These are phyloP conservation scores for Pica pica DNA, from an alignment of 2,113 vertebrate genomes.

Conservation along the genomic window DNA sequence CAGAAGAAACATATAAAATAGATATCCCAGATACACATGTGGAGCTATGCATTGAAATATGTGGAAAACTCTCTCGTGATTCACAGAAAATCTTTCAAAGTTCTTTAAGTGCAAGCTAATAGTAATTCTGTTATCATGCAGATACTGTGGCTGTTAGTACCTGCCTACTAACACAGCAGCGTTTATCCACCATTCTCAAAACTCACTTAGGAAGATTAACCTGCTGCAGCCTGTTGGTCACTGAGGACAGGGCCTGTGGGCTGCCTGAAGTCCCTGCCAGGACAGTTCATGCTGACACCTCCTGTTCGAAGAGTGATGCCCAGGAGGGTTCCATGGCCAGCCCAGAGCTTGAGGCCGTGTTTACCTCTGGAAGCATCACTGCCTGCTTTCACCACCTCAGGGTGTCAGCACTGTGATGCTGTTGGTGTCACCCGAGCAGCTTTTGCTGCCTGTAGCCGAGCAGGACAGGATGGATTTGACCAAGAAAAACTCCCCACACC, in stretches of 20 bases:
- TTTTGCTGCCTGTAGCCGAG: background rate
- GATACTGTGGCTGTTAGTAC: background rate
- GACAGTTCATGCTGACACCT: accelerated
- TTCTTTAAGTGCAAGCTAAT: background rate
- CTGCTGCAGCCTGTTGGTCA: background rate
- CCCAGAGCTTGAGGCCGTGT: accelerated
- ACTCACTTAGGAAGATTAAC: background rate
- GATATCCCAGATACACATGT: accelerated
- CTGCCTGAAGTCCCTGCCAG: background rate
- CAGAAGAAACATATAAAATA: background rate
- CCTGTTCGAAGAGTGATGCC: accelerated
- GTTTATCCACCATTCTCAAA: background rate
- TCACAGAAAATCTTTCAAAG: background rate
- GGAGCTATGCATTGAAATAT: background rate
- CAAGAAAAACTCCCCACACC: accelerated
- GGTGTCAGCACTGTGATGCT: background rate
- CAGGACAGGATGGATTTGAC: accelerated
- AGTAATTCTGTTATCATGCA: background rate
- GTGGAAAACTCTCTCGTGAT: background rate
- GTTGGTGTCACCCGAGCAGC: background rate
- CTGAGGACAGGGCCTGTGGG: accelerated
- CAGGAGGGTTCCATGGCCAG: accelerated
- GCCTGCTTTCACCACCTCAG: background rate
- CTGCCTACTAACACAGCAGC: background rate
- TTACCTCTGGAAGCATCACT: background rate